A percentile compares a stretch with the other conserved stretches of the same genome.
These are phyloP conservation scores for Callorhinus ursinus DNA, from an alignment of 2,113 vertebrate species.

Conservation along the genomic window DNA sequence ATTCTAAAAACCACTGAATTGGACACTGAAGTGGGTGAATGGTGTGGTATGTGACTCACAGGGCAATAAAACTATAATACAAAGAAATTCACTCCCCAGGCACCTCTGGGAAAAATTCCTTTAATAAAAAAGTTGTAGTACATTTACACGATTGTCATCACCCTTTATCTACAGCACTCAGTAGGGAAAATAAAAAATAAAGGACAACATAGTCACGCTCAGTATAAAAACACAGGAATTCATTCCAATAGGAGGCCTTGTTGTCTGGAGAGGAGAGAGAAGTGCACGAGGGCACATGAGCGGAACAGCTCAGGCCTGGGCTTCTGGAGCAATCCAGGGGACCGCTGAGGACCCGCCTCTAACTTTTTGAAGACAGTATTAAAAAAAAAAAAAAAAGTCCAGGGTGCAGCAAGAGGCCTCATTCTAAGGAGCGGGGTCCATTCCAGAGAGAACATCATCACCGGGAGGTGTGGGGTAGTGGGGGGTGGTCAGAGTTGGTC, in stretches of 20 bases:
- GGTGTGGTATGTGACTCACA: background rate
- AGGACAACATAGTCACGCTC: conserved; percentile 7
- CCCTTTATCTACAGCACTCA: conserved; percentile 59
- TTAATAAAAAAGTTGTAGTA: conserved; percentile 78
- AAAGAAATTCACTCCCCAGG: background rate
- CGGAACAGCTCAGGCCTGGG: background rate
- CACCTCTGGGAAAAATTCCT: conserved; percentile 74
- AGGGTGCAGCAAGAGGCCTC: background rate
- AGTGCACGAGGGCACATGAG: background rate
- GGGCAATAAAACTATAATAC: background rate
- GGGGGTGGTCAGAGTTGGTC: background rate
- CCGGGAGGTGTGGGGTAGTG: rapidly evolving
- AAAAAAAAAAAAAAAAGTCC: background rate
- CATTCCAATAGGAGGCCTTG: background rate
- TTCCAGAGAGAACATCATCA: background rate
- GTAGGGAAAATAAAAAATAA: conserved; percentile 57
- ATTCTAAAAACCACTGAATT: background rate
- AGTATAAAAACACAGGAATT: conserved; percentile 51
- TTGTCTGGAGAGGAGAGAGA: background rate
- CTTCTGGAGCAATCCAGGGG: background rate
- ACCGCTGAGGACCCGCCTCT: conserved; percentile 13
- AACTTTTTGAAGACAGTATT: conserved; percentile 16
- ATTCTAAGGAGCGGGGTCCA: conserved; percentile 37
- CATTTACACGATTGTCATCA: conserved; percentile 72
- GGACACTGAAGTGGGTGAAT: too few relatives aligned